A percentile compares a stretch with the other conserved stretches of the same genome.
Conservation (phyloP, 2,888 invertebrate species). For the Hirudinaria manillensis region DNA sequence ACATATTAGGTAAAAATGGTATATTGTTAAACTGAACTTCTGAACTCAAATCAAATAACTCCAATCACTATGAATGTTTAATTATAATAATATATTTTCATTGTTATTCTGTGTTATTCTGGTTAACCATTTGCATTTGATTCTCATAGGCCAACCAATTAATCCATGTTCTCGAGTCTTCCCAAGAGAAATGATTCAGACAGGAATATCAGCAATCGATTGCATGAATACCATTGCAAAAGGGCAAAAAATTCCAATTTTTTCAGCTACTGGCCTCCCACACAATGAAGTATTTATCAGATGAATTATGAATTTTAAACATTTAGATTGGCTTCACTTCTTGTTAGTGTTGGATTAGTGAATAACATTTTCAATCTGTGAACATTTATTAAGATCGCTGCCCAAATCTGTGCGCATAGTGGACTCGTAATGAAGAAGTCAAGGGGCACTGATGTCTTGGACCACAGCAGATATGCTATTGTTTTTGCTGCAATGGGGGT, state of each 20-base stretch:
- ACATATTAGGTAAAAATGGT: constrained; percentile 71
- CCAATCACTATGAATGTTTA: neutral
- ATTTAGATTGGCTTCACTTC: too few relatives aligned
- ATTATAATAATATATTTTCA: neutral
- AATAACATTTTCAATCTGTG: neutral
- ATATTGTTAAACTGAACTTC: too few relatives aligned
- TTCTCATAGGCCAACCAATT: constrained; percentile 54
- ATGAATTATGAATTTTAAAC: neutral
- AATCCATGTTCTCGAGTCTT: constrained; percentile 57
- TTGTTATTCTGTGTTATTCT: neutral
- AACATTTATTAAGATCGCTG: constrained; percentile 69
- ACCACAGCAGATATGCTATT: constrained; percentile 98
- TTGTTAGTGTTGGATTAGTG: neutral
- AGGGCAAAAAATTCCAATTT: constrained; percentile 99
- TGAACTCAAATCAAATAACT: neutral
- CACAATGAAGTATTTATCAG: constrained; percentile 75
- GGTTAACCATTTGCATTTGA: neutral
- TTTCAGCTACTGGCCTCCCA: constrained; percentile 97
- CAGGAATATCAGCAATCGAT: constrained; percentile 86
- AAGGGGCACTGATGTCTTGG: constrained; percentile 86
- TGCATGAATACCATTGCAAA: constrained; percentile 99
- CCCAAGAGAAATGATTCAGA: constrained; percentile 49
- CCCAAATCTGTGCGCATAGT: constrained; percentile 98
- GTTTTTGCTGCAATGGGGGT: constrained; percentile 99
- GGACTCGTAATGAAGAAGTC: constrained; percentile 87